Conservation (phyloP, 2,888 invertebrate species). For the Oegoconia quadripuncta region DNA sequence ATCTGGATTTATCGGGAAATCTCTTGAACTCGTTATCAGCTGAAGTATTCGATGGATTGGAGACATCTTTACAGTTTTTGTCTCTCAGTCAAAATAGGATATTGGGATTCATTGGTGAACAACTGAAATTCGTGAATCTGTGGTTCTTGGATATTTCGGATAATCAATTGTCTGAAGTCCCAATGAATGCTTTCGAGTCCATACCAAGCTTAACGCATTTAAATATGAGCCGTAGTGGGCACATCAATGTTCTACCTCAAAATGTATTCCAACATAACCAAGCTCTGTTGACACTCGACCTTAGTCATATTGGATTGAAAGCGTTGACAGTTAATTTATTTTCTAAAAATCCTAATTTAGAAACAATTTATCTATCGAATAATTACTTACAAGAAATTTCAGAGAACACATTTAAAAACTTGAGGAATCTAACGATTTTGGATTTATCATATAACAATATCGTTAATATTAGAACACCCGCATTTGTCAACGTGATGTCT, state of each 20-base stretch:
- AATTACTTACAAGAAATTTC: conserved; percentile 88
- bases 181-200: conserved; percentile 82
- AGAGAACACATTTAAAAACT: conserved; percentile 87
- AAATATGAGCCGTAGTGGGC: conserved; percentile 87
- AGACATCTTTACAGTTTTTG: conserved; percentile 84
- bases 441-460: conserved; percentile 90
- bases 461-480: conserved; percentile 84
- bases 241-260: conserved; percentile 81
- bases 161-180: conserved; percentile 86
- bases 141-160: conserved; percentile 87
- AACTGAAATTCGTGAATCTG: conserved; percentile 81
- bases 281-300: conserved; percentile 83
- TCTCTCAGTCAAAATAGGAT: conserved; percentile 87
- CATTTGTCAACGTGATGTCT: conserved; percentile 88
- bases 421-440: conserved; percentile 85
- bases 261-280: conserved; percentile 85
- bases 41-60: conserved; percentile 87
- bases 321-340: conserved; percentile 86
- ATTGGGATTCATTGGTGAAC: conserved; percentile 81
- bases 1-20: conserved; percentile 89
- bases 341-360: conserved; percentile 82
- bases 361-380: conserved; percentile 83
- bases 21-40: conserved; percentile 84
- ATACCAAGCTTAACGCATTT: conserved; percentile 84
- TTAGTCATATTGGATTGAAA: conserved; percentile 86